Conservation (phyloP, 2,888 invertebrate species). For the Aquatica leii region DNA sequence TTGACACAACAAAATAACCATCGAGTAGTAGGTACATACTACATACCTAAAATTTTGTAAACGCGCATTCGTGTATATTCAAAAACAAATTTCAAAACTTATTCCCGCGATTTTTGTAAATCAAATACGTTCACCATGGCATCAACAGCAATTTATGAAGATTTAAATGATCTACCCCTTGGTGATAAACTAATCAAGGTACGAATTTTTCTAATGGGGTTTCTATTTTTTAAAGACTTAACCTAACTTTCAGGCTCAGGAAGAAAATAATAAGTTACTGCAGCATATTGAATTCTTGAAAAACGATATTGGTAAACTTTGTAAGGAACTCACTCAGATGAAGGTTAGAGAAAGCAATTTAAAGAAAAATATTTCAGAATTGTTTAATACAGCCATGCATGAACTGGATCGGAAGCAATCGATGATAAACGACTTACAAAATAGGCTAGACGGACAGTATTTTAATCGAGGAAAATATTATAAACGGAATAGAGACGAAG, state of each 20-base stretch:
- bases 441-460: conserved; percentile 53
- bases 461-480: conserved; percentile 48
- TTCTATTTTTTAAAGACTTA: too few species aligned
- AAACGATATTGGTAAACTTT: conserved; percentile 48
- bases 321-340: conserved; percentile 47
- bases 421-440: conserved; percentile 59
- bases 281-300: conserved; percentile 48
- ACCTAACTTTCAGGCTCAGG: conserved; percentile 48
- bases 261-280: conserved; percentile 45
- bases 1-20: too few species aligned
- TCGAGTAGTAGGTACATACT: too few species aligned
- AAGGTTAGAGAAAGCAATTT: conserved; percentile 54
- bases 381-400: conserved; percentile 61
- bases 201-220: too few species aligned
- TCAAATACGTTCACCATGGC: too few species aligned
- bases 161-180: conserved; percentile 53
- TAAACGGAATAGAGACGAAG: not conserved
- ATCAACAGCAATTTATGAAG: conserved; percentile 58
- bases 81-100: too few species aligned
- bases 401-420: conserved; percentile 63
- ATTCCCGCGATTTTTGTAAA: too few species aligned
- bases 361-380: conserved; percentile 59
- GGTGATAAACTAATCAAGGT: conserved; percentile 48
- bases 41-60: too few species aligned
- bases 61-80: too few species aligned